Base-by-base conservation (phyloP, 2,888 invertebrate species). In the Diarsia dahlii region DNA sequence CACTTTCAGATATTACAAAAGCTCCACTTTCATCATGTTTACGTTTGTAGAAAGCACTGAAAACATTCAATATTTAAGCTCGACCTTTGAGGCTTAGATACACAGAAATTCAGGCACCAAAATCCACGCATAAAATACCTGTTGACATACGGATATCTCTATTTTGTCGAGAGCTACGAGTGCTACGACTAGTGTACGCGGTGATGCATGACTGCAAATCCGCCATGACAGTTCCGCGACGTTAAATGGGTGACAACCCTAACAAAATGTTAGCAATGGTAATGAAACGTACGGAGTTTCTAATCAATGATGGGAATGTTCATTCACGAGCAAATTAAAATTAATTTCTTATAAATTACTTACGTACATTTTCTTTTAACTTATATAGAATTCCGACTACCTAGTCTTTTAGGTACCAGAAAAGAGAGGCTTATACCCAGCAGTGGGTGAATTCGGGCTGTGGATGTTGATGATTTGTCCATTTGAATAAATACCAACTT, bases 61-160 rank as follows among this genome's bases (percentile, higher is more conserved):
- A 75, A 45, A 63, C 15, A 23, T 46, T 74, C 2, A 28, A 39
- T 45, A 60, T 28, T 28, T n/a, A 50, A 12, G 10, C 0, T 39
- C 1, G 3, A 50, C n/a, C 18, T n/a, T 28, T 10, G n/a, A 8
- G 52, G 23, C 52, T 75, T 13, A 39, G 1, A 13, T 76, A 34
- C 12, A 15, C 9, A 54, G 46, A 39, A 76, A 56, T 76, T 52
- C 46, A 23, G 5, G 52, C 13, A 28, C 13, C 9, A 18, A 54
- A 65, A 69, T 58, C 6, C 23, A 6, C 8, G 18, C n/a, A 39
- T 10, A 58, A 39, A 72, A 56, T 2, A 62, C 54, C 52, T 56
- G 72, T 71, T 56, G 80, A 71, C 56, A 74, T 46, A 18, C 15
- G 46, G 48, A 62, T 65, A 18, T 67, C 5, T 20, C n/a, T 2